phyloP scores from a whole-genome alignment of 2,888 invertebrate genomes.

The Ormyrus labotus region DNA sequence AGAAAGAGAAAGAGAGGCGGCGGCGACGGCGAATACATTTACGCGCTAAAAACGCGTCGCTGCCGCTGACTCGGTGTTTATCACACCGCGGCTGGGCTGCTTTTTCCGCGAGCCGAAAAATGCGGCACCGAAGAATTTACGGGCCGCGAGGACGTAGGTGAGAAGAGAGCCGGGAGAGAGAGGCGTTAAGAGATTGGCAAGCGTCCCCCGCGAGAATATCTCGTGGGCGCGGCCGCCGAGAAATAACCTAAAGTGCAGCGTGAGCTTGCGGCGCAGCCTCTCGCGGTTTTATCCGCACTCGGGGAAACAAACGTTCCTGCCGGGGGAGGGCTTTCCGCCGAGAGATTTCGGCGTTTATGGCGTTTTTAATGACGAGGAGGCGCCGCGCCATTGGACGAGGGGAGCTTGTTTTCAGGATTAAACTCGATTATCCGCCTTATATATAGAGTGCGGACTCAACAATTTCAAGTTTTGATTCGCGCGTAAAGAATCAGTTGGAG shows the following conservation, averaged over 20 bases:
- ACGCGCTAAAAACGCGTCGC: neutral
- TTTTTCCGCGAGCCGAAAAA: constrained; percentile 27
- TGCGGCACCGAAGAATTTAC: constrained; percentile 35
- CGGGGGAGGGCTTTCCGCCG: no score
- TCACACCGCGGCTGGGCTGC: constrained; percentile 19
- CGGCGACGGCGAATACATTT: neutral
- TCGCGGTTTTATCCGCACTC: neutral
- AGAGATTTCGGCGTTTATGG: no score
- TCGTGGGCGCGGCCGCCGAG: no score
- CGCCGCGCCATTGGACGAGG: no score
- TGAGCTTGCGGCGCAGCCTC: neutral
- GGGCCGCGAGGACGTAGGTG: neutral
- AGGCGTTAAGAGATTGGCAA: constrained; percentile 50
- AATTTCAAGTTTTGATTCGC: no score
- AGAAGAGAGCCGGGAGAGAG: neutral
- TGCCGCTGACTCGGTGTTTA: constrained; percentile 40
- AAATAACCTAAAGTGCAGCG: neutral
- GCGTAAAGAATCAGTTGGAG: no score
- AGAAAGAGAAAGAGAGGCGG: no score
- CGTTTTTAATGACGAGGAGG: no score
- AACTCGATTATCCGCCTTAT: no score
- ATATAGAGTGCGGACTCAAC: no score
- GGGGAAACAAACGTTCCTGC: no score
- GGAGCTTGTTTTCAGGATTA: no score
- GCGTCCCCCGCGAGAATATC: neutral